phyloP scores from a whole-genome alignment of 2,888 invertebrate genomes.

The Trissolcus brochymenae region DNA sequence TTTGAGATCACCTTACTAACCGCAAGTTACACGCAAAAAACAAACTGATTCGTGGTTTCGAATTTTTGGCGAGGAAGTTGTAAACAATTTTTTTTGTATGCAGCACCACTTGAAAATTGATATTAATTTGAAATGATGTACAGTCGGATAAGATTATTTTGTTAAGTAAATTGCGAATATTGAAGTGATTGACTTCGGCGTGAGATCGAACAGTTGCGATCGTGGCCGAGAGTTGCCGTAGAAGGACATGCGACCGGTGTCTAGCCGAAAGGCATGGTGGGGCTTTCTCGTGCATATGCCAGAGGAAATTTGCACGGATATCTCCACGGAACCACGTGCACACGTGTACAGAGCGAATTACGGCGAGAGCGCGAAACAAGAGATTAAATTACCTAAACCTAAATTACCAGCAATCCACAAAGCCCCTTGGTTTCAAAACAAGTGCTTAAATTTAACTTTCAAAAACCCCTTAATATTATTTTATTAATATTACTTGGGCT shows the following conservation, averaged over 20 bases:
- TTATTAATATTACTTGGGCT: too few relatives aligned
- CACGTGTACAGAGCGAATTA: conserved; percentile 33
- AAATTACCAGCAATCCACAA: conserved; percentile 7
- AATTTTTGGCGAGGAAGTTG: too few relatives aligned
- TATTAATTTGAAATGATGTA: too few relatives aligned
- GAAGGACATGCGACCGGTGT: conserved; percentile 56
- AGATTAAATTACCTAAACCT: conserved; percentile 34
- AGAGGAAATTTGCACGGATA: conserved; percentile 50
- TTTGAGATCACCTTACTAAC: too few relatives aligned
- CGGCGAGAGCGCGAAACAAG: conserved; percentile 8
- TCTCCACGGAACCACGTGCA: conserved; percentile 39
- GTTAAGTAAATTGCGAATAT: too few relatives aligned
- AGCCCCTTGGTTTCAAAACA: neutral
- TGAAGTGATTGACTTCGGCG: conserved; percentile 13
- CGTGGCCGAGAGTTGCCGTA: conserved; percentile 57
- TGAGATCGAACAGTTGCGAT: conserved; percentile 47
- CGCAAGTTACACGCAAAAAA: too few relatives aligned
- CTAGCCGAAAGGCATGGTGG: conserved; percentile 40
- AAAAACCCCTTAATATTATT: too few relatives aligned
- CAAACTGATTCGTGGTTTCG: too few relatives aligned
- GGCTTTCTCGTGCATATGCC: conserved; percentile 32
- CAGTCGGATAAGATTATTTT: too few relatives aligned
- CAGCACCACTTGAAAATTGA: too few relatives aligned
- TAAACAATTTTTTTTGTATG: too few relatives aligned
- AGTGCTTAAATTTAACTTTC: neutral